Base-by-base conservation (phyloP, 92 coral and sea anemone genomes). In the Bergia sp. region DNA sequence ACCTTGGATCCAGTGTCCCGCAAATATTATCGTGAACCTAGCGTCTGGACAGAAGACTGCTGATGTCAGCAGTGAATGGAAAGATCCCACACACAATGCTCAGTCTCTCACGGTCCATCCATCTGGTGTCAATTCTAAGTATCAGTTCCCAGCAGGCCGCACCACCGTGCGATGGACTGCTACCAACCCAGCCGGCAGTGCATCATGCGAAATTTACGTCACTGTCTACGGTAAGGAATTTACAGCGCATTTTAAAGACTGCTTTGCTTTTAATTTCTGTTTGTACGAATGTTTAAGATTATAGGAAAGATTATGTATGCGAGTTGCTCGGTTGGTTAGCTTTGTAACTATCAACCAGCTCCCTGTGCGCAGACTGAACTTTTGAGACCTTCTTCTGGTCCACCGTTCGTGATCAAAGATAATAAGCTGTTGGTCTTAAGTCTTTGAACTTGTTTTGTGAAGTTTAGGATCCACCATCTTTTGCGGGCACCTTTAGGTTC, bases 1-100 rank as follows among this genome's bases (percentile, higher is more conserved):
- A 72, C 95, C 96, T 11, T 93, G 96, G 96, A 92, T 96, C 82
- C 69, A 73, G n/a, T 96, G 99, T 83, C 99, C 99, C 1, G 43
- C 86, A 64, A 89, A 86, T 47, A 95, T 95, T 47, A 57, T 47
- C 15, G 88, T 90, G 57, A 91, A 88, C 71, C 88, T 96, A 49
- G 77, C 73, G 29, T 86, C 86, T 44, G 98, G 94, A 6, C 81
- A 92, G 82, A 90, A 85, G 8, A 89, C 94, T 12, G 96, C 99
- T 72, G 92, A 90, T 57, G 95, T 96, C 53, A 91, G 96, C 87
- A 71, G 87, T 67, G 71, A 71, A 65, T 96, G 99, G 99, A 90
- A 92, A 80, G 90, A 85, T 13, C 98, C 99, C 37, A 92, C 78
- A 1, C 94, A 95, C 67, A 91, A 91, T 45, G 91, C 89, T 13